Conservation (phyloP, 2,888 invertebrate species). For the Iselma pallidipennis region DNA sequence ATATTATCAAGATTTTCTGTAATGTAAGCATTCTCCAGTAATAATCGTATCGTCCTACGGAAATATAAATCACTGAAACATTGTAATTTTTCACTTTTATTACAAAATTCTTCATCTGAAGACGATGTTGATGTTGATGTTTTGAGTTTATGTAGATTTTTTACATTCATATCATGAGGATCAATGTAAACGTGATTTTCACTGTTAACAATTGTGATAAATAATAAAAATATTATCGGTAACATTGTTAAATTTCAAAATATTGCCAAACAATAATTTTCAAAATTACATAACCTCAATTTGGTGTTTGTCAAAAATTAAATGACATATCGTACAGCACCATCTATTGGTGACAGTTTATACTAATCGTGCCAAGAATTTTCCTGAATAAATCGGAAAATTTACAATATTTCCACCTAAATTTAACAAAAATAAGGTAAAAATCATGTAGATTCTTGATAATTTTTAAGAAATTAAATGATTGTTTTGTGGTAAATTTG, state of each 20-base stretch:
- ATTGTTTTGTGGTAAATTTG: background rate
- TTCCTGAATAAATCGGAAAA: background rate
- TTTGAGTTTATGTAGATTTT: slow-evolving; percentile 4
- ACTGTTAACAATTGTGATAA: background rate
- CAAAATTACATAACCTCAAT: background rate
- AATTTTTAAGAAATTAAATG: background rate
- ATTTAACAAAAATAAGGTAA: background rate
- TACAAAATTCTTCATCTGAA: background rate
- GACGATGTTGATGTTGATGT: too few relatives aligned
- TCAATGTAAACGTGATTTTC: background rate
- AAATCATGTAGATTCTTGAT: background rate
- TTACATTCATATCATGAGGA: slow-evolving; percentile 18
- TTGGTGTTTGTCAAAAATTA: background rate
- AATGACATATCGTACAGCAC: background rate
- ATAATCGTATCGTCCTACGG: slow-evolving; percentile 8
- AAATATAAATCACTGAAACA: slow-evolving; percentile 8
- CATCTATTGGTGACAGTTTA: background rate
- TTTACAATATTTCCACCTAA: background rate
- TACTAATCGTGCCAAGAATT: background rate
- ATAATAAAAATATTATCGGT: background rate
- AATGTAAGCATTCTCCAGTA: slow-evolving; percentile 14
- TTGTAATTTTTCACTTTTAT: background rate
- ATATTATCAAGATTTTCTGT: slow-evolving; percentile 1
- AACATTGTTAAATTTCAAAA: background rate
- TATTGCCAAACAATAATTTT: too few relatives aligned